These are phyloP conservation scores for Archocentrus centrarchus DNA, from an alignment of 2,113 vertebrate species.

Conservation along the genomic window DNA sequence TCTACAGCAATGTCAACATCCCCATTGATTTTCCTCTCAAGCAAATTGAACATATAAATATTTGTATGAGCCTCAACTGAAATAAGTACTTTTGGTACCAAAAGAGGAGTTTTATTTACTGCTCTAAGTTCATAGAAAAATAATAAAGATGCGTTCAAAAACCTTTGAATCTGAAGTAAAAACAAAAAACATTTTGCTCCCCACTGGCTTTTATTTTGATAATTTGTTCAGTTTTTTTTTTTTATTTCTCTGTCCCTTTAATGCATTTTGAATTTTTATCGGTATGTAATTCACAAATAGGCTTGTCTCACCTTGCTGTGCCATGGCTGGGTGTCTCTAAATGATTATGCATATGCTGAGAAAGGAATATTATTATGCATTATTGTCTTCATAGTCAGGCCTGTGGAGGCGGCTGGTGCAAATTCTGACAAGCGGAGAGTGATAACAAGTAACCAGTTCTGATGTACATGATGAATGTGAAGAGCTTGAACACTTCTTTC, in stretches of 20 bases:
- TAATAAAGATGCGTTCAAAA: neutral
- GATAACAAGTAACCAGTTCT: neutral
- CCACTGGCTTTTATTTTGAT: neutral
- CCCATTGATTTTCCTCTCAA: neutral
- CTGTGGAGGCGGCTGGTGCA: neutral
- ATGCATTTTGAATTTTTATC: neutral
- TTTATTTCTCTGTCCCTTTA: neutral
- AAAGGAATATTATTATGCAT: neutral
- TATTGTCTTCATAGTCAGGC: conserved; percentile 1
- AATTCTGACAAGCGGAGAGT: neutral
- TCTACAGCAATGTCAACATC: neutral
- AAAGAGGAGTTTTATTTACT: conserved; percentile 2
- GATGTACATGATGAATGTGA: neutral
- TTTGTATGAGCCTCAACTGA: neutral
- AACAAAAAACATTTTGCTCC: neutral
- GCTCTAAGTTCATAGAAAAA: neutral
- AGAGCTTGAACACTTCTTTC: neutral
- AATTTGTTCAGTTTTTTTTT: neutral
- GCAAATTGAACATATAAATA: neutral
- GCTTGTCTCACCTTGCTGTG: conserved; percentile 7
- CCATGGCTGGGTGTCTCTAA: neutral
- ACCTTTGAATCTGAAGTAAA: conserved; percentile 4
- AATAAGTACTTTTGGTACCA: neutral
- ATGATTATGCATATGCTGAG: neutral
- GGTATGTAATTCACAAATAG: neutral